Evolutionary conservation across 92 coral and sea anemone genomes (phyloP).

Genomic region (Palythoa caribaeorum): DNA sequence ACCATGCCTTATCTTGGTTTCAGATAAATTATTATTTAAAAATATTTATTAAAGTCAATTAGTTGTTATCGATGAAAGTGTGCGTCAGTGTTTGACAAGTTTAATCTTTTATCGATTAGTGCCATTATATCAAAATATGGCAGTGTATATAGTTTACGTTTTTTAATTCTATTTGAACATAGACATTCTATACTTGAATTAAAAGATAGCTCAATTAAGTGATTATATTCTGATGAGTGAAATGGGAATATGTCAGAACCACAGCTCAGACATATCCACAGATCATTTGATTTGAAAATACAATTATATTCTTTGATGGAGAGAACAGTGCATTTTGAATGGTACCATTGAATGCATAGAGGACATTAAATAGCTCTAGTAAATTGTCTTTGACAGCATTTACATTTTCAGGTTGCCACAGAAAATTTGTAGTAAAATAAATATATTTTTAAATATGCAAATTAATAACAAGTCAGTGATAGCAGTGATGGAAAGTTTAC

Average conservation of each 20-base stretch:
- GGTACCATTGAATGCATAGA: conserved; percentile 25
- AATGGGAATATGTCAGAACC: conserved; percentile 19
- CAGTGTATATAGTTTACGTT: too few species aligned
- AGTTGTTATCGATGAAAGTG: too few species aligned
- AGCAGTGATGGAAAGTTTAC: conserved; percentile 27
- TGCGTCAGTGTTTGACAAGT: too few species aligned
- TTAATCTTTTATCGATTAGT: too few species aligned
- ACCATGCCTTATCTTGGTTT: too few species aligned
- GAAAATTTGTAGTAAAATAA: conserved; percentile 4
- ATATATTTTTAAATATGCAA: conserved; percentile 4
- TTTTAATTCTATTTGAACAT: too few species aligned
- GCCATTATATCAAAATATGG: too few species aligned
- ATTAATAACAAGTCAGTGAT: conserved; percentile 15
- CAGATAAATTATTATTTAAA: too few species aligned
- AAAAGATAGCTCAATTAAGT: too few species aligned
- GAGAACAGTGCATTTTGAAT: conserved; percentile 27
- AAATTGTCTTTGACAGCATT: conserved; percentile 13
- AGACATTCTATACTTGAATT: too few species aligned
- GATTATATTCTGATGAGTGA: conserved; percentile 8
- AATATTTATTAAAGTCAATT: too few species aligned
- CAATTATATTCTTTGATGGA: conserved; percentile 22
- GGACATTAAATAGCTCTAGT: conserved; percentile 32
- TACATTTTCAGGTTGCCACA: conserved; percentile 27
- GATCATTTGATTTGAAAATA: conserved; percentile 15
- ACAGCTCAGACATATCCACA: conserved; percentile 24